Base-by-base conservation (phyloP, 1,140 invertebrate genomes). In the Tigriopus japonicus region DNA sequence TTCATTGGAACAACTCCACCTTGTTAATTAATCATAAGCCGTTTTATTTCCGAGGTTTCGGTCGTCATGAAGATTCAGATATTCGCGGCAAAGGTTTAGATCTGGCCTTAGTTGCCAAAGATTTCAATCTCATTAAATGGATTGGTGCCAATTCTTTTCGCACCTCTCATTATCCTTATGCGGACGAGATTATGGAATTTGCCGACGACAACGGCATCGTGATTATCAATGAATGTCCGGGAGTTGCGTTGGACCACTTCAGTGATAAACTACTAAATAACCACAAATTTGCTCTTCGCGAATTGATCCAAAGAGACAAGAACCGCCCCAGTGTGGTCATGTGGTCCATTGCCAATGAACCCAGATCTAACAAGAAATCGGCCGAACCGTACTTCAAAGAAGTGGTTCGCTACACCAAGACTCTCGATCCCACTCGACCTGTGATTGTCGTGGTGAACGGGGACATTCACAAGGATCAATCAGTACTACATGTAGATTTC, bases 151-250 rank as follows among this genome's bases (percentile, higher is more conserved):
- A 97, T 74, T 81, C 85, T 14, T 96, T 94, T 71, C 78, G 95
- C 19, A 98, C 95, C 0, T 96, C 92, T 0, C 95, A 98, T 71
- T 99, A 98, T 74, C 95, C 95, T 6, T 98, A 98, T 72, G 88
- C 91, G 1, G 95, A 98, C 68, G 94, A 98, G 75, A 85, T 95
- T 28, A 88, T 97, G 80, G 88, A 96, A 70, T 76, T 89, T 68
- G 91, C 92, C 23, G 94, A 98, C 71, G n/a, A 49, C 7, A 54
- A 54, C 64, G 94, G 94, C 41, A 91, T 98, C 65, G 88, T 93
- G 72, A 85, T 98, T 19, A 94, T 98, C 63, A 85, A 93, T 68
- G 94, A 98, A 71, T 89, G 87, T 70, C 92, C 94, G 0, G 88
- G 86, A 52, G 91, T 95, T 10, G 85, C 92, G 68, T 85, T 92